Conservation (phyloP, 2,797 vertebrate species). For the Choloepus didactylus region DNA sequence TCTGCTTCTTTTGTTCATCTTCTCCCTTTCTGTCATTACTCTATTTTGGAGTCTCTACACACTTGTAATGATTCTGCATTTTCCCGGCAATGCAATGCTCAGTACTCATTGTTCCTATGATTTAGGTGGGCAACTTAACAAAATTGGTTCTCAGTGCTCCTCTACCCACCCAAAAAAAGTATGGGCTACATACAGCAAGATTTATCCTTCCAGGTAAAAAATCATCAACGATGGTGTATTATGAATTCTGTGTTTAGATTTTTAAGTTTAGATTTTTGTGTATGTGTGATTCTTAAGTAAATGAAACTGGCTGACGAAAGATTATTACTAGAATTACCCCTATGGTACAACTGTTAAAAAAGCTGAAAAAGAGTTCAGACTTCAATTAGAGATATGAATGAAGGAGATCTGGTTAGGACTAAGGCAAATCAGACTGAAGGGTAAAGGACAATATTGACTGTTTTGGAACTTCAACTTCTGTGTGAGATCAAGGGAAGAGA, state of each 20-base stretch:
- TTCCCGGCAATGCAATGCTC: accelerated
- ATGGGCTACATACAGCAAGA: not conserved
- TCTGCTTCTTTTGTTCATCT: not conserved
- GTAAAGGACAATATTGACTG: too few relatives aligned
- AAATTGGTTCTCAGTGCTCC: not conserved
- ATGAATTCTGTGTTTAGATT: not conserved
- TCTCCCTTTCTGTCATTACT: not conserved
- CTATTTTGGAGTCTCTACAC: not conserved
- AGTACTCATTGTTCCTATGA: not conserved
- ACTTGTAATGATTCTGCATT: accelerated
- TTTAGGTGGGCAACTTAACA: not conserved
- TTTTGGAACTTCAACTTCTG: too few relatives aligned
- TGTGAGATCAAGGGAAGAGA: too few relatives aligned
- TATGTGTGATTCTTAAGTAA: not conserved
- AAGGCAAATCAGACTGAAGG: too few relatives aligned
- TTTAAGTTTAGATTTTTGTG: not conserved
- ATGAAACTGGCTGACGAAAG: not conserved
- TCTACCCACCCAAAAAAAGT: not conserved
- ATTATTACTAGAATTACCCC: not conserved
- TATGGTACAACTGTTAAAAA: too few relatives aligned
- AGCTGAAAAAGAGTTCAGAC: too few relatives aligned
- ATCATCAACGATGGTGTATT: not conserved
- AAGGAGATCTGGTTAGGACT: too few relatives aligned
- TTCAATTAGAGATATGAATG: too few relatives aligned
- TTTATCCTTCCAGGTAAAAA: conserved; percentile 1